phyloP scores from a whole-genome alignment of 1,140 invertebrate species.

The Uloborus diversus region DNA sequence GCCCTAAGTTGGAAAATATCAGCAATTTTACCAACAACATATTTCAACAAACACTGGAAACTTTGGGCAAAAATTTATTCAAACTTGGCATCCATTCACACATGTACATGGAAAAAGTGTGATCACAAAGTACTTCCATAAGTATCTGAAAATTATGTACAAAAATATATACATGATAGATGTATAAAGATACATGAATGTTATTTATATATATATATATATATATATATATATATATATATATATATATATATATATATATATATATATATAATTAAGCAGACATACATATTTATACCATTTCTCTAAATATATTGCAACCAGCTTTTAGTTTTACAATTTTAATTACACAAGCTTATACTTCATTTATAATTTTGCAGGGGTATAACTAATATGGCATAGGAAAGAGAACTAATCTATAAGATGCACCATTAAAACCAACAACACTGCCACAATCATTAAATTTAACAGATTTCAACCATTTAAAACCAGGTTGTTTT shows the following conservation, averaged over 20 bases:
- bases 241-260: constrained; percentile 15
- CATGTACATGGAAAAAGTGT: constrained; percentile 41
- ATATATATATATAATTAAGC: background rate
- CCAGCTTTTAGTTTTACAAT: background rate
- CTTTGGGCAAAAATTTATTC: constrained; percentile 29
- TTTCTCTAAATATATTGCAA: constrained; percentile 35
- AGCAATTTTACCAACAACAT: constrained; percentile 16
- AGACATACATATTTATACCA: background rate
- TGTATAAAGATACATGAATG: constrained; percentile 14
- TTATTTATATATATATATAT: constrained; percentile 23
- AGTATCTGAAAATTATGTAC: constrained; percentile 54
- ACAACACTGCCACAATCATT: background rate
- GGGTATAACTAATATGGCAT: background rate
- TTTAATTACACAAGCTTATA: background rate
- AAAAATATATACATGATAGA: constrained; percentile 44
- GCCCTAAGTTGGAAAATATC: constrained; percentile 14
- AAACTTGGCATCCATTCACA: constrained; percentile 32
- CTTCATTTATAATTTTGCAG: constrained; percentile 1
- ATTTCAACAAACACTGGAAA: constrained; percentile 21
- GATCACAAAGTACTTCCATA: constrained; percentile 55
- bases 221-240: constrained; percentile 1
- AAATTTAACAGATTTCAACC: background rate
- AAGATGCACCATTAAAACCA: background rate
- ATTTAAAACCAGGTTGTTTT: background rate
- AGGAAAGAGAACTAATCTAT: background rate